Percentiles rank a stretch among this genome's conserved stretches.
These are phyloP conservation scores for Adelges cooleyi DNA, from an alignment of 1,140 invertebrate species.

Conservation along the genomic window DNA sequence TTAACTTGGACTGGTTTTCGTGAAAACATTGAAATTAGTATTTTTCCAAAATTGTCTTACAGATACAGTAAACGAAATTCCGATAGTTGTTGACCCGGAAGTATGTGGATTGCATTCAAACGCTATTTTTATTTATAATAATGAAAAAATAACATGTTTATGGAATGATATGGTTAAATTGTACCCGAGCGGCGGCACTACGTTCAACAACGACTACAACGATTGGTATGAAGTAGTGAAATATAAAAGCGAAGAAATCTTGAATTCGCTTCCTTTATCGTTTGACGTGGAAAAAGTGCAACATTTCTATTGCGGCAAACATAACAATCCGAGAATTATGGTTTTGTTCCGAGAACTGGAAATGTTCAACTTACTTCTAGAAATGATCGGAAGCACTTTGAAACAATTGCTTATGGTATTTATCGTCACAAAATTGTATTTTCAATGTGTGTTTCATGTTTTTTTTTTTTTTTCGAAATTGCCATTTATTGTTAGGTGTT, in stretches of 20 bases:
- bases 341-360: constrained; percentile 81
- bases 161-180: constrained; percentile 69
- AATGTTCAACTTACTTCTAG: constrained; percentile 67
- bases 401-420: constrained; percentile 43
- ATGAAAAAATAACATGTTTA: constrained; percentile 65
- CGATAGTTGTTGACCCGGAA: constrained; percentile 64
- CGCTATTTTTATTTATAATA: constrained; percentile 57
- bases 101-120: constrained; percentile 50
- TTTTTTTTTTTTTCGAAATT: neutral
- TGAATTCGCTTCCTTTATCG: constrained; percentile 33
- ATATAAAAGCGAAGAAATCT: constrained; percentile 55
- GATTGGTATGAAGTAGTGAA: constrained; percentile 45
- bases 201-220: constrained; percentile 70
- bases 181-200: constrained; percentile 67
- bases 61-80: constrained; percentile 50
- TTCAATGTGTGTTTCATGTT: neutral
- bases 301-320: constrained; percentile 21
- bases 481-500: constrained; percentile 38
- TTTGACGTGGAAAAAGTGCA: constrained; percentile 8
- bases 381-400: constrained; percentile 59
- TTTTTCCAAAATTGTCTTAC: too few relatives aligned
- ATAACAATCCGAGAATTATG: constrained; percentile 64
- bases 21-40: too few relatives aligned
- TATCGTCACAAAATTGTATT: too few relatives aligned
- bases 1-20: too few relatives aligned